Conservation (phyloP, 30 jellyfish, hydroid and myxozoan species). For the Hydractinia symbiolongicarpus region DNA sequence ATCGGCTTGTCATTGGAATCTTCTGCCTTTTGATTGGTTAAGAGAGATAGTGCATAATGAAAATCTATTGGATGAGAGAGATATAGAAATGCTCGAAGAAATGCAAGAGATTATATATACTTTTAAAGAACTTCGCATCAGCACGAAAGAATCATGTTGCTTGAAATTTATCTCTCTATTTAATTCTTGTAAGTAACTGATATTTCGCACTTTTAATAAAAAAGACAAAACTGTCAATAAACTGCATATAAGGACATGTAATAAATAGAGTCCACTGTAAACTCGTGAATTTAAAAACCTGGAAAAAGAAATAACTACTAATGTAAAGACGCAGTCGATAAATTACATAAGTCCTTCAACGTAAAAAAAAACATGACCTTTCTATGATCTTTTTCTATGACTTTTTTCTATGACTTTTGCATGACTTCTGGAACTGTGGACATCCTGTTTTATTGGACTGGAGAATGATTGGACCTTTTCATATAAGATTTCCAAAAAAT, state of each 20-base stretch:
- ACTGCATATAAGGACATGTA: neutral
- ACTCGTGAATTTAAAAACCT: no score
- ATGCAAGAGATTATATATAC: conserved; percentile 41
- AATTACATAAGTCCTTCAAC: no score
- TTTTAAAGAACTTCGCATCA: conserved; percentile 40
- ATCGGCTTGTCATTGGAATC: conserved; percentile 9
- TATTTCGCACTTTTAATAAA: neutral
- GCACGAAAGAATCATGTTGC: conserved; percentile 45
- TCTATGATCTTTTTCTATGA: no score
- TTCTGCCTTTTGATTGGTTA: conserved; percentile 49
- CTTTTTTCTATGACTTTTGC: no score
- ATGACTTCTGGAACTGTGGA: no score
- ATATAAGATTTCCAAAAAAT: no score
- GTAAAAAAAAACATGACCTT: no score
- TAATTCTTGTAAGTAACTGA: conserved; percentile 52
- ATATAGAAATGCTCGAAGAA: conserved; percentile 37
- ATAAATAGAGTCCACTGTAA: no score
- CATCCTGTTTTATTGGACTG: no score
- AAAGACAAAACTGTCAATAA: neutral
- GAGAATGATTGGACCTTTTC: no score
- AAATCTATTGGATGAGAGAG: conserved; percentile 25
- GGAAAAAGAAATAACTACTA: no score
- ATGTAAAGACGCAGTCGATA: no score
- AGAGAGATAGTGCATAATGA: conserved; percentile 27
- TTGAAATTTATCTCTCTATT: conserved; percentile 49